Evolutionary conservation across 2,797 vertebrate species (phyloP), one percentile per base, ranked within the genome.

Genomic region (Mus caroli): DNA sequence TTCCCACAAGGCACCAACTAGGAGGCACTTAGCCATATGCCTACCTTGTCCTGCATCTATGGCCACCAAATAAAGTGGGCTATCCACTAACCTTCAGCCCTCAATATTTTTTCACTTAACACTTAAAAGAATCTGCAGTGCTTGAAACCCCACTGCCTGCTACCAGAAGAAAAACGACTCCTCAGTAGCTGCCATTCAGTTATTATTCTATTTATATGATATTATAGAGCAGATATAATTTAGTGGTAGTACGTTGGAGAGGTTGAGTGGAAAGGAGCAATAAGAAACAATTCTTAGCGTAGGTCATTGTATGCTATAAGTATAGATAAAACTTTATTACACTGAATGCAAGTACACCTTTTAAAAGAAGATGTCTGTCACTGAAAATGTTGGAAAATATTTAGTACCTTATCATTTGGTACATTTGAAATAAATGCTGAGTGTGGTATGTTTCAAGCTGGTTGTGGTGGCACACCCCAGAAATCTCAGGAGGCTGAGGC

Each of bases 371-470:
- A 52, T 7, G 1, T 89, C 40, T 13, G 37, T 92, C 10, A 22
- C 37, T 84, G 37, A 52, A 92, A 79, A 84, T 75, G 26, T 85
- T 85, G 84, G 73, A 84, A 96, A 84, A 84, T 76, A 85, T 73
- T 28, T 84, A 89, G 9, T 62, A 84, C 4, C 80, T 71, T 79
- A 58, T 92, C 37, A 89, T n/a, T 40, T 64, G 37, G 9, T 62
- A 4, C 15, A 50, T 43, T 90, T 71, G 85, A 90, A 83, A 90
- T 26, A 84, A 50, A 91, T 95, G 60, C 20, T 73, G 67, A 26
- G 6, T 88, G 37, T 56, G 46, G 24, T 6, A 1, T 73, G 26
- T 28, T 7, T 20, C 46, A 87, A 15, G 26, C 22, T 71, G 64
- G 46, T 1, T 86, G 20, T 71, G 24, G 64, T 71, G 28, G 67